Evolutionary conservation across 2,888 invertebrate genomes (phyloP).

Genomic region (Pelosia muscerda): DNA sequence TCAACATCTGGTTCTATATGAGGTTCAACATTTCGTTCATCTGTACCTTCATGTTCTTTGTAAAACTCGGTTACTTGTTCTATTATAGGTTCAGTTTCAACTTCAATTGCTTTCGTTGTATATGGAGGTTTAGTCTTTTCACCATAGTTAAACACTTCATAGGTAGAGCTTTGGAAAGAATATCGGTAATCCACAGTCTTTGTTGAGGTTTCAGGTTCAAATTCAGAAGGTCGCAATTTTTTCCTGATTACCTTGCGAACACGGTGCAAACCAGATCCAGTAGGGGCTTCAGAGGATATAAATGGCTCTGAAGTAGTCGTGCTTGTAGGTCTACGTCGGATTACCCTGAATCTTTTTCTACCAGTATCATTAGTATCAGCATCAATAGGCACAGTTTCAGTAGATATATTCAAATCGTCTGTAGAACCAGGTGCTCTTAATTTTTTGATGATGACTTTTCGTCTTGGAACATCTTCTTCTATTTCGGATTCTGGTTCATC

Average conservation of each 20-base stretch:
- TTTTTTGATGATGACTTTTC: conserved; percentile 67
- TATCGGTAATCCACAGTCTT: conserved; percentile 65
- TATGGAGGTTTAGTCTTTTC: conserved; percentile 61
- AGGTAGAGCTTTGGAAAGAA: conserved; percentile 48
- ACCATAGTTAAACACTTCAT: conserved; percentile 72
- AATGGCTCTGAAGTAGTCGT: conserved; percentile 50
- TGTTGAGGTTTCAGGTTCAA: conserved; percentile 63
- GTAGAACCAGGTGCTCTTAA: conserved; percentile 57
- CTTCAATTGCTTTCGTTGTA: conserved; percentile 50
- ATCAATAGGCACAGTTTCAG: conserved; percentile 67
- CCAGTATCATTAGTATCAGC: conserved; percentile 56
- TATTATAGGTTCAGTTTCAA: conserved; percentile 48
- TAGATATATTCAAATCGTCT: conserved; percentile 53
- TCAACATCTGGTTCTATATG: conserved; percentile 16
- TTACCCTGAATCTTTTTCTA: conserved; percentile 72
- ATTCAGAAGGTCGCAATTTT: conserved; percentile 67
- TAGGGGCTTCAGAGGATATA: conserved; percentile 50
- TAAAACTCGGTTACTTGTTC: conserved; percentile 52
- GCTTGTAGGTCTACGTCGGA: conserved; percentile 73
- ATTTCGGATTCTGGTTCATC: conserved; percentile 57
- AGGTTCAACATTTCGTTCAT: conserved; percentile 16
- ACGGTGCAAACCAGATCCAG: conserved; percentile 54
- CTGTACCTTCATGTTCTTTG: conserved; percentile 38
- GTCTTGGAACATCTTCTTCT: conserved; percentile 58
- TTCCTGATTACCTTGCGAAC: conserved; percentile 79